Conservation (phyloP, 2,113 vertebrate species). For the Neotoma lepida region DNA sequence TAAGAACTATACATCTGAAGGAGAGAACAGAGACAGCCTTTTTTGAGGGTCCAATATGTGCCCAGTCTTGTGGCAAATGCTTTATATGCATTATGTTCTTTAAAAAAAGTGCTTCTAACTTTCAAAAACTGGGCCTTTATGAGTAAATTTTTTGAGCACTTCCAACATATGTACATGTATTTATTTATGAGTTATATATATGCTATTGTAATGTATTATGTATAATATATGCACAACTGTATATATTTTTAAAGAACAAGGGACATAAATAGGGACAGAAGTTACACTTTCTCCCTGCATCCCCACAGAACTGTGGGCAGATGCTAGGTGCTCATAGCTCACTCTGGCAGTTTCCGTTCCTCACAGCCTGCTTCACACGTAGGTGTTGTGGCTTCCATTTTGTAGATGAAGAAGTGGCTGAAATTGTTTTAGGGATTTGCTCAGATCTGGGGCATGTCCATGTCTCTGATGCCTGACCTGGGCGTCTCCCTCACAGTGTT, state of each 20-base stretch:
- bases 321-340: background rate
- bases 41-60: background rate
- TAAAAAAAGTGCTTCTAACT: conserved; percentile 43
- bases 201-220: conserved; percentile 44
- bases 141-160: conserved; percentile 49
- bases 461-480: background rate
- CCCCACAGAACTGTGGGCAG: background rate
- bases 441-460: background rate
- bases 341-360: conserved; percentile 6
- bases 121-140: conserved; percentile 29
- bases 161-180: conserved; percentile 30
- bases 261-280: conserved; percentile 37
- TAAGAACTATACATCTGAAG: background rate
- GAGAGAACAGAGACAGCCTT: background rate
- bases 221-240: conserved; percentile 51
- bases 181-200: conserved; percentile 55
- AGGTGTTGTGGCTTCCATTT: background rate
- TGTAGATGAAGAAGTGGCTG: background rate
- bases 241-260: conserved; percentile 50
- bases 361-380: background rate
- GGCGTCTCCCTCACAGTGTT: background rate
- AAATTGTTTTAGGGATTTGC: background rate
- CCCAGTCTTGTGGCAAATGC: background rate
- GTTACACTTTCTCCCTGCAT: background rate
- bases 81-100: background rate